phyloP scores from a whole-genome alignment of 1,140 invertebrate genomes.

The Samia ricini region DNA sequence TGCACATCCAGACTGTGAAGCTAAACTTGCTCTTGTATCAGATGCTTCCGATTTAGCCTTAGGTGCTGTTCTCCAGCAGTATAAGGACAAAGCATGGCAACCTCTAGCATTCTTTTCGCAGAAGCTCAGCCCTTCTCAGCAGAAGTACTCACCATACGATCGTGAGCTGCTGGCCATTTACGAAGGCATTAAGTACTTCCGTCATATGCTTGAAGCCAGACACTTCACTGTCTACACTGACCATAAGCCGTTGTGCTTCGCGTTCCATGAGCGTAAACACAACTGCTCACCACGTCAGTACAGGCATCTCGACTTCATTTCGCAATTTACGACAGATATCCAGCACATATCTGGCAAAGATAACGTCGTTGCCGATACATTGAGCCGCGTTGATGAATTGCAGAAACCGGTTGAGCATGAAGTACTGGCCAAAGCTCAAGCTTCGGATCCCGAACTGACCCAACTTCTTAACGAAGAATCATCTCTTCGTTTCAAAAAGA shows the following conservation, averaged over 20 bases:
- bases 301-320: background rate
- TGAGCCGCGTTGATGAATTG: background rate
- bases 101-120: conserved; percentile 18
- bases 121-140: background rate
- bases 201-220: background rate
- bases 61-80: conserved; percentile 46
- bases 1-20: conserved; percentile 38
- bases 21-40: conserved; percentile 48
- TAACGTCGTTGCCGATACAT: background rate
- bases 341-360: background rate
- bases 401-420: too few species aligned
- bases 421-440: background rate
- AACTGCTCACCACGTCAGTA: background rate
- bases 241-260: background rate
- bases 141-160: background rate
- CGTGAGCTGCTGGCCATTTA: background rate
- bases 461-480: background rate
- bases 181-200: background rate
- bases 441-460: background rate
- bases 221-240: background rate
- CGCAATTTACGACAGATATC: background rate
- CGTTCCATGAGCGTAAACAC: background rate
- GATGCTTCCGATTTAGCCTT: conserved; percentile 55
- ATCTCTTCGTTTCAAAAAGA: background rate
- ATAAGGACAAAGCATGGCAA: conserved; percentile 23